A percentile compares a stretch with the other conserved stretches of the same genome.
These are phyloP conservation scores for Oreohelix idahoensis DNA, from an alignment of 1,140 invertebrate species.

Conservation along the genomic window DNA sequence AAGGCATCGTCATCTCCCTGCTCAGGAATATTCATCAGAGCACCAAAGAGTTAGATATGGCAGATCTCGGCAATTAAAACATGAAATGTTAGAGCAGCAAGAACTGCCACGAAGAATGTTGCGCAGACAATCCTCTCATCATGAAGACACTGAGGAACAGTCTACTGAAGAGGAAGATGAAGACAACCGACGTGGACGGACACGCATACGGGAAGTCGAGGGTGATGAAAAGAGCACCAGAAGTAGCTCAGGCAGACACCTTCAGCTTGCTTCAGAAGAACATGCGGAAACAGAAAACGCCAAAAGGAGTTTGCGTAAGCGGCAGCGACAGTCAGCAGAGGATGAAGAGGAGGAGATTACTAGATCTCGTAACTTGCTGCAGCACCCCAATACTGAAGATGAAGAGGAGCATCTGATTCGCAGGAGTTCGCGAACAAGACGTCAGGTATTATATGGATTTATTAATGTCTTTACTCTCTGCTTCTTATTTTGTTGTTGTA, in stretches of 20 bases:
- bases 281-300: not conserved
- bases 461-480: too few relatives aligned
- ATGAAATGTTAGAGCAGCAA: conserved; percentile 22
- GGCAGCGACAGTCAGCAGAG: not conserved
- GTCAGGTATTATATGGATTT: conserved; percentile 2
- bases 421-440: conserved; percentile 20
- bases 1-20: not conserved
- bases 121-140: not conserved
- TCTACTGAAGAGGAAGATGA: conserved; percentile 31
- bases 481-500: too few relatives aligned
- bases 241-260: not conserved
- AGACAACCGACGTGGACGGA: not conserved
- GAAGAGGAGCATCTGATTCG: conserved; percentile 17
- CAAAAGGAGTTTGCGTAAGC: not conserved
- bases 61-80: conserved; percentile 8
- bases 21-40: conserved; percentile 14
- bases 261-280: not conserved
- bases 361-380: not conserved
- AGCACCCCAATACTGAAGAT: not conserved
- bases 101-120: not conserved
- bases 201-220: conserved; percentile 21
- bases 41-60: not conserved
- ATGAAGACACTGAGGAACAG: conserved; percentile 21
- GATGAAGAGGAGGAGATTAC: not conserved
- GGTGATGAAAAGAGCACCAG: not conserved